Evolutionary conservation across 2,113 vertebrate genomes (phyloP).

Genomic region (Strigops habroptila): DNA sequence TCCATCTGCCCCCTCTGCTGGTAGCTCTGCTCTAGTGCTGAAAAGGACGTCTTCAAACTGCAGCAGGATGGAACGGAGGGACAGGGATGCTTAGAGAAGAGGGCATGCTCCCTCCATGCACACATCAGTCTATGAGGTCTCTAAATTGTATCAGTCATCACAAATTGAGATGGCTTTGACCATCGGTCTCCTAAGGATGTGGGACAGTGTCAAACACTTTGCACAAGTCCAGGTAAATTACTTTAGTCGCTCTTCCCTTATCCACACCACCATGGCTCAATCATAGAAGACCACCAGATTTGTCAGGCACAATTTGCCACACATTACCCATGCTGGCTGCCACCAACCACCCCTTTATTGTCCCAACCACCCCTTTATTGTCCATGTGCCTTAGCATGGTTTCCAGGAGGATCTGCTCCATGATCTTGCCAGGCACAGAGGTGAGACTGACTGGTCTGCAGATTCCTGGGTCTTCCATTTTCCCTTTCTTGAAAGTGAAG

Average conservation of each 20-base stretch:
- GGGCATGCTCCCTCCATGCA: background rate
- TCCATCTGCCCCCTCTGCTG: constrained; percentile 29
- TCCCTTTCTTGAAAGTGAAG: background rate
- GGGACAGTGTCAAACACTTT: background rate
- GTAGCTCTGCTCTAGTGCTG: background rate
- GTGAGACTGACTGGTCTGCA: background rate
- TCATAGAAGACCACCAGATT: background rate
- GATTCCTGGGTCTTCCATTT: background rate
- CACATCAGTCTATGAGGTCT: accelerated
- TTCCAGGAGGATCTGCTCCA: background rate
- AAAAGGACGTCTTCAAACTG: background rate
- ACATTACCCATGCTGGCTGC: background rate
- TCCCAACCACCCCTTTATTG: too few species aligned
- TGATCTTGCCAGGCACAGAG: background rate
- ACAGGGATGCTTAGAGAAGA: too few species aligned
- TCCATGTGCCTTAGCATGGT: background rate
- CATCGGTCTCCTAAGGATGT: background rate
- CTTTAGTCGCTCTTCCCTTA: background rate
- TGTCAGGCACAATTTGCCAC: background rate
- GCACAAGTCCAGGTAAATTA: background rate
- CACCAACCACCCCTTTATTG: background rate
- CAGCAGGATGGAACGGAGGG: background rate
- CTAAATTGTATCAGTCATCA: background rate
- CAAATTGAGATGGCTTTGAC: background rate
- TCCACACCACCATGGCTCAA: background rate